Evolutionary conservation across 2,113 vertebrate species (phyloP).

Genomic region (Bufo bufo): DNA sequence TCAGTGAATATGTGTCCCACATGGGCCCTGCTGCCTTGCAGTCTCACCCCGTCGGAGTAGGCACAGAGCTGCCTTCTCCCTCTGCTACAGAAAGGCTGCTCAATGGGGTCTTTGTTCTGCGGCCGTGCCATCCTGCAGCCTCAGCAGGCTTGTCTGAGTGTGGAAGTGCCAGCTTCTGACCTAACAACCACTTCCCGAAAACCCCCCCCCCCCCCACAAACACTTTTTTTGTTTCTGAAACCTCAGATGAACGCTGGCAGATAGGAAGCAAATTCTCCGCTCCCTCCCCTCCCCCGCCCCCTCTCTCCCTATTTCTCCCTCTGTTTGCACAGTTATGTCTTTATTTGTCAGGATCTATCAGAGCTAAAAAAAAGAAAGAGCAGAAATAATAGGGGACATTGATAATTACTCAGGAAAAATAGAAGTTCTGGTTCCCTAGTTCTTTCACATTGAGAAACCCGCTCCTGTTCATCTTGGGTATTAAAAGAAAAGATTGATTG

Average conservation of each 20-base stretch:
- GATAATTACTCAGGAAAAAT: slow-evolving; percentile 34
- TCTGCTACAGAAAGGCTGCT: slow-evolving; percentile 39
- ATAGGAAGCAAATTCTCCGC: slow-evolving; percentile 47
- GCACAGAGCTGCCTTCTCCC: slow-evolving; percentile 16
- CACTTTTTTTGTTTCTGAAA: slow-evolving; percentile 54
- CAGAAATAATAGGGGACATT: slow-evolving; percentile 10
- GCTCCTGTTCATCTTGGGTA: background rate
- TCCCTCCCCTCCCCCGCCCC: slow-evolving; percentile 17
- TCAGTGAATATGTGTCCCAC: slow-evolving; percentile 58
- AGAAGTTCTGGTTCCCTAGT: slow-evolving; percentile 31
- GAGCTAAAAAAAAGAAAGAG: slow-evolving; percentile 30
- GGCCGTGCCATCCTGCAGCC: slow-evolving; percentile 54
- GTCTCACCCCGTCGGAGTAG: slow-evolving; percentile 36
- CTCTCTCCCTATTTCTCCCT: slow-evolving; percentile 31
- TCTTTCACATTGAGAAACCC: background rate
- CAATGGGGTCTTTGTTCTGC: slow-evolving; percentile 55
- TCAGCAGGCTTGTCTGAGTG: slow-evolving; percentile 56
- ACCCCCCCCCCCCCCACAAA: slow-evolving; percentile 31
- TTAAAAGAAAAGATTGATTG: slow-evolving; percentile 1
- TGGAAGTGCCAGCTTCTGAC: slow-evolving; percentile 58
- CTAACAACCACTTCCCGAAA: slow-evolving; percentile 58
- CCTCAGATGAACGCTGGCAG: slow-evolving; percentile 56
- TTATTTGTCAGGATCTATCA: slow-evolving; percentile 55
- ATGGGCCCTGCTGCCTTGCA: slow-evolving; percentile 26
- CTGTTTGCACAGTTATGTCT: slow-evolving; percentile 46